phyloP scores from a whole-genome alignment of 2,888 invertebrate genomes.

The Dynastes grantii region DNA sequence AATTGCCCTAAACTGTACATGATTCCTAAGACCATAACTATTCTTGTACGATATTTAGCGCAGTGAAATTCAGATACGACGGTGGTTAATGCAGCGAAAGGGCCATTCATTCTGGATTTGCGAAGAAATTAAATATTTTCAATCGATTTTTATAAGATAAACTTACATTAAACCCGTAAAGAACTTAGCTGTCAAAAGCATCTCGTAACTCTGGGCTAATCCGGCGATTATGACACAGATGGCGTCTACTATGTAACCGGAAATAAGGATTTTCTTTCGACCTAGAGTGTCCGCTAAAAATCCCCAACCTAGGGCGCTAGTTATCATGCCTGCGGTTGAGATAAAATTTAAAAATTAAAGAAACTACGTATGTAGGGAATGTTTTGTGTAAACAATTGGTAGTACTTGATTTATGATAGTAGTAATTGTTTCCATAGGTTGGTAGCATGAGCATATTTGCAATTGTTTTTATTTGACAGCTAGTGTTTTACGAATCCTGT shows the following conservation, averaged over 20 bases:
- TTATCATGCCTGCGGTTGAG: slow-evolving; percentile 79
- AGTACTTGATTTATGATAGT: no score
- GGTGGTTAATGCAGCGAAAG: slow-evolving; percentile 81
- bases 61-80: slow-evolving; percentile 84
- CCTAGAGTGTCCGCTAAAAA: slow-evolving; percentile 84
- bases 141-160: not conserved
- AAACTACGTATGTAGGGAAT: no score
- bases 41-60: slow-evolving; percentile 76
- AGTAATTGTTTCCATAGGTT: no score
- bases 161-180: slow-evolving; percentile 77
- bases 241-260: slow-evolving; percentile 78
- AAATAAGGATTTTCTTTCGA: slow-evolving; percentile 77
- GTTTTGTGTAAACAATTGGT: no score
- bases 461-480: no score
- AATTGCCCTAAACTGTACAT: slow-evolving; percentile 78
- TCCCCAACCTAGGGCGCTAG: slow-evolving; percentile 84
- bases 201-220: slow-evolving; percentile 78
- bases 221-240: slow-evolving; percentile 78
- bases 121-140: not conserved
- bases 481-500: no score
- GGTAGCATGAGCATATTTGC: no score
- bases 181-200: slow-evolving; percentile 82
- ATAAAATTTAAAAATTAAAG: slow-evolving; percentile 24
- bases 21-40: slow-evolving; percentile 79
- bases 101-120: slow-evolving; percentile 77